Conservation (phyloP, 2,888 invertebrate species). For the Melanostoma mellinum region DNA sequence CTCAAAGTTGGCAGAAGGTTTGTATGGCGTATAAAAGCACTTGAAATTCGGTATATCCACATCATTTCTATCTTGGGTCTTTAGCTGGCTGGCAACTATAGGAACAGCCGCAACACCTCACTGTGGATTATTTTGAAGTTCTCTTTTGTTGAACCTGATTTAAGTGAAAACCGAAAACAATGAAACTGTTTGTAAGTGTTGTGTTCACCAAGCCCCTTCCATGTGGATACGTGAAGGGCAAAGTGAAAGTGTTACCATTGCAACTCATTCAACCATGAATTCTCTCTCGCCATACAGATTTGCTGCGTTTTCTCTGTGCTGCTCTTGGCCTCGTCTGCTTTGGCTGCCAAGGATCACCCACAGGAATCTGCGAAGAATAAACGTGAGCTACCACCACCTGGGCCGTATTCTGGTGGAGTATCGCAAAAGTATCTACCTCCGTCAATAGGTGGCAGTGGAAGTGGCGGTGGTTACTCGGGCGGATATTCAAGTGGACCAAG, state of each 20-base stretch:
- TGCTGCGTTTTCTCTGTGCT: constrained; percentile 61
- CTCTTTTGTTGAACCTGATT: constrained; percentile 18
- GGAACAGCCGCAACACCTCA: constrained; percentile 41
- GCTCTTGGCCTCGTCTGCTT: constrained; percentile 50
- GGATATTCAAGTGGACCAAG: constrained; percentile 37
- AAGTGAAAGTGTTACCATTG: constrained; percentile 56
- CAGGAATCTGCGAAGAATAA: constrained; percentile 67
- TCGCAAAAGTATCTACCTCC: constrained; percentile 68
- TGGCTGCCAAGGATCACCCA: constrained; percentile 49
- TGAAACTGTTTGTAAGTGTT: constrained; percentile 74
- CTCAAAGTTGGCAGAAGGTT: constrained; percentile 42
- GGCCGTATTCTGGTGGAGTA: constrained; percentile 51
- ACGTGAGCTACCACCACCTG: constrained; percentile 64
- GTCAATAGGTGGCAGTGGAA: constrained; percentile 52
- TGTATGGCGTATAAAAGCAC: constrained; percentile 74
- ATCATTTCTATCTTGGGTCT: constrained; percentile 73
- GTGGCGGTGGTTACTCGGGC: constrained; percentile 36
- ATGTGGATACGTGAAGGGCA: constrained; percentile 59
- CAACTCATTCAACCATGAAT: constrained; percentile 39
- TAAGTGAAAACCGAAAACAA: constrained; percentile 46
- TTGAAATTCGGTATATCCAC: constrained; percentile 72
- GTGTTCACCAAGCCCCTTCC: constrained; percentile 40
- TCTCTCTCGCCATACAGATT: constrained; percentile 50
- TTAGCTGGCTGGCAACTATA: constrained; percentile 49
- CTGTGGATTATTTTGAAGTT: constrained; percentile 58